Evolutionary conservation across 2,797 vertebrate species (phyloP).

Genomic region (Nothura maculosa): DNA sequence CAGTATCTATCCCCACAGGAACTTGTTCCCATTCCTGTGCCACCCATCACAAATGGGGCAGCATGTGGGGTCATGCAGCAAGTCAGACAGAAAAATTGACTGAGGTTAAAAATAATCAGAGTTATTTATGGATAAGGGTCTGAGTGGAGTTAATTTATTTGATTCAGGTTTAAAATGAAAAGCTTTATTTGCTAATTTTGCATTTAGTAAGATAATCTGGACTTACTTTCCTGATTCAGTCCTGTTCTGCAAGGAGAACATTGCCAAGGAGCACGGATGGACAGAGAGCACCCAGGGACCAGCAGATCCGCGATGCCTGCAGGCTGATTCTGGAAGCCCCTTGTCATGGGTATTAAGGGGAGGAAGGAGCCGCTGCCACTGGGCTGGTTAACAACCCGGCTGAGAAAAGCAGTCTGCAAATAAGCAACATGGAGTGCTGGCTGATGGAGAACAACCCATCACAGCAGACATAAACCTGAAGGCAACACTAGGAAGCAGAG

Average conservation of each 20-base stretch:
- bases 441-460: neutral
- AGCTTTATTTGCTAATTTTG: neutral
- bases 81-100: neutral
- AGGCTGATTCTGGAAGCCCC: neutral
- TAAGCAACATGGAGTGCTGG: fast-evolving
- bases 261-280: neutral
- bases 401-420: neutral
- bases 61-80: fast-evolving
- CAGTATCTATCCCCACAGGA: neutral
- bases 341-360: neutral
- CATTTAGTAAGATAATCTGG: neutral
- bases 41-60: neutral
- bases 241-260: neutral
- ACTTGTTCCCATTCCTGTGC: neutral
- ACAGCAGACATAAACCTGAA: neutral
- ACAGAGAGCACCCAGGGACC: neutral
- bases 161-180: neutral
- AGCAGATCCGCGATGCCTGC: neutral
- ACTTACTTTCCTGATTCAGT: neutral
- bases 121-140: neutral
- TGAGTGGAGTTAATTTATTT: neutral
- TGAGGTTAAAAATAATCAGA: neutral
- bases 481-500: neutral
- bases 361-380: neutral
- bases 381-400: neutral